Evolutionary conservation across 1,140 invertebrate species (phyloP).

Genomic region (Ceratosolen solmsi): DNA sequence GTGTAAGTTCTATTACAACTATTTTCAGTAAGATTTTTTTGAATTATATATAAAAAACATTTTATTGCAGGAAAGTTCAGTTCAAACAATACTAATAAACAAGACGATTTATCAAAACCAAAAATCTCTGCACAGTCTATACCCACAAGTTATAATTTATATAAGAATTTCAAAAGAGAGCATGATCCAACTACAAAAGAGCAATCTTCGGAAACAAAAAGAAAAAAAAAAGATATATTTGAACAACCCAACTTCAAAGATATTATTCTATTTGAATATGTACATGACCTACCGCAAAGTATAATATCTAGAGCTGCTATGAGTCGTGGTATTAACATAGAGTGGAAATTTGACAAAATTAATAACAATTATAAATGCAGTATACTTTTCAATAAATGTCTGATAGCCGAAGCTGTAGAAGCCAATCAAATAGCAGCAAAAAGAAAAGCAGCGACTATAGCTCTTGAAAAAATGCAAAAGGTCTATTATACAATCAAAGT

Average conservation of each 20-base stretch:
- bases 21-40: not conserved
- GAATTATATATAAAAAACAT: constrained; percentile 2
- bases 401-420: constrained; percentile 60
- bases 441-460: constrained; percentile 66
- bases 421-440: constrained; percentile 69
- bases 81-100: not conserved
- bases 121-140: not conserved
- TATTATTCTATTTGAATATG: constrained; percentile 64
- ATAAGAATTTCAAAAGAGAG: constrained; percentile 22
- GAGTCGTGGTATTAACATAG: constrained; percentile 55
- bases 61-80: constrained; percentile 41
- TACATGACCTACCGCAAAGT: constrained; percentile 57
- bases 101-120: constrained; percentile 10
- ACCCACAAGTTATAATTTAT: not conserved
- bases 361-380: constrained; percentile 59
- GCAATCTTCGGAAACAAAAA: constrained; percentile 19
- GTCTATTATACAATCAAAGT: constrained; percentile 76
- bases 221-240: constrained; percentile 13
- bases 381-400: constrained; percentile 65
- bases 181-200: not conserved
- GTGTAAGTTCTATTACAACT: constrained; percentile 66
- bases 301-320: constrained; percentile 58
- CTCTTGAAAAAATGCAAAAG: constrained; percentile 68
- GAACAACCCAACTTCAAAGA: not conserved
- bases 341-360: constrained; percentile 60